A percentile compares a stretch with the other conserved stretches of the same genome.
Conservation (phyloP, 2,797 vertebrate genomes). For the Delichon dasypus region DNA sequence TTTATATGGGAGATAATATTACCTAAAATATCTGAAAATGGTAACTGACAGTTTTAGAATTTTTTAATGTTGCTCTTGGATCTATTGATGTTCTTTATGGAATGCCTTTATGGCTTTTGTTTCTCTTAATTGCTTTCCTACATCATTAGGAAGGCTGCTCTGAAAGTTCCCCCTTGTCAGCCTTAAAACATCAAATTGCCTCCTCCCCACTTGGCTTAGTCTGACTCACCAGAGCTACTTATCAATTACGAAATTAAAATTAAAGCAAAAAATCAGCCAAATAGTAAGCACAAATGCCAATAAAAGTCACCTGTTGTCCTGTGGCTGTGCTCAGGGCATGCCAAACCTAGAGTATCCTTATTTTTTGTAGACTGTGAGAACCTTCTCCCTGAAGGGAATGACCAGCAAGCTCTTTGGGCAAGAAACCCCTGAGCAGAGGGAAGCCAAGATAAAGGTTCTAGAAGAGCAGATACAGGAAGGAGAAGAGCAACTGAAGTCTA, state of each 20-base stretch:
- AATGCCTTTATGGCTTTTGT: neutral
- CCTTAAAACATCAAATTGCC: neutral
- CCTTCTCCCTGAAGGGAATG: conserved; percentile 95
- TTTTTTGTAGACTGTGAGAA: conserved; percentile 84
- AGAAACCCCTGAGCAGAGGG: conserved; percentile 93
- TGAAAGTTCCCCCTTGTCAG: neutral
- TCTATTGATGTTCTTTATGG: neutral
- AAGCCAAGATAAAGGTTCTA: conserved; percentile 87
- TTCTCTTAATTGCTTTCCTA: neutral
- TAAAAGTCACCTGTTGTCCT: neutral
- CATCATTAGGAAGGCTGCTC: neutral
- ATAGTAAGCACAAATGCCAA: neutral
- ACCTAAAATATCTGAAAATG: neutral
- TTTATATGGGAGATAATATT: neutral
- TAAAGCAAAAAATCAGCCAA: neutral
- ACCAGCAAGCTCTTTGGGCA: conserved; percentile 97
- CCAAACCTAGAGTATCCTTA: neutral
- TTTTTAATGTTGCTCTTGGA: neutral
- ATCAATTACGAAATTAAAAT: neutral
- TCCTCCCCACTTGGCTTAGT: neutral
- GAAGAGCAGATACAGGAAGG: conserved; percentile 93
- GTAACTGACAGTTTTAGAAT: neutral
- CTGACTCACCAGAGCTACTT: neutral
- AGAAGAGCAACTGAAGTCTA: conserved; percentile 86
- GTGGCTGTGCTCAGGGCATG: neutral